Conservation (phyloP, 2,888 invertebrate species). For the Seira musarum region DNA sequence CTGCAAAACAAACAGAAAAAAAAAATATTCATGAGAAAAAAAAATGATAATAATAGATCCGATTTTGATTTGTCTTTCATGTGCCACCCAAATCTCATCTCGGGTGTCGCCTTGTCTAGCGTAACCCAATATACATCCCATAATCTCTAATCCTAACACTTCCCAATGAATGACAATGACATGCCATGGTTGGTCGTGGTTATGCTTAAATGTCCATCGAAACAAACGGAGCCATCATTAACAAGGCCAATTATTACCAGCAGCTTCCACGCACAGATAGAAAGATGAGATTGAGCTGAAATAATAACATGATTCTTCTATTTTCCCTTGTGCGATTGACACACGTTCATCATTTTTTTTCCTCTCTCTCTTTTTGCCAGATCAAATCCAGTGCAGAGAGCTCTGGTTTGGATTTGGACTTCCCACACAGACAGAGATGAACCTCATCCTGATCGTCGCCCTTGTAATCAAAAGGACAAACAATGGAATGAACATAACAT, state of each 20-base stretch:
- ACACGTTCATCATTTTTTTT: conserved; percentile 45
- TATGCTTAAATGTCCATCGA: conserved; percentile 8
- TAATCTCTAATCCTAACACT: conserved; percentile 43
- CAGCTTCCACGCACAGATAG: background rate
- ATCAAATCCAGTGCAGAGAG: background rate
- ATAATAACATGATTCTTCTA: background rate
- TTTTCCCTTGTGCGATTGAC: conserved; percentile 43
- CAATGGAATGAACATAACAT: conserved; percentile 35
- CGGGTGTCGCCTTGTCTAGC: background rate
- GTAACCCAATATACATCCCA: conserved; percentile 39
- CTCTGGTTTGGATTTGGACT: no score
- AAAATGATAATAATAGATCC: no score
- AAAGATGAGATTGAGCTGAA: conserved; percentile 17
- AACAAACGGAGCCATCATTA: conserved; percentile 32
- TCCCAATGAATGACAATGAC: conserved; percentile 21
- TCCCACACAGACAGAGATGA: conserved; percentile 33
- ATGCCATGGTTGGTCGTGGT: no score
- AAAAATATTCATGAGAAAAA: background rate
- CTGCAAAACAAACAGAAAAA: conserved; percentile 55
- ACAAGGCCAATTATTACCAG: conserved; percentile 51
- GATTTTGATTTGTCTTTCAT: no score
- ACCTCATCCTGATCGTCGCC: conserved; percentile 39
- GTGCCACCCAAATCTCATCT: no score
- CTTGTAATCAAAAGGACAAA: conserved; percentile 53
- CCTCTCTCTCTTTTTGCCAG: conserved; percentile 29